Evolutionary conservation across 2,888 invertebrate genomes (phyloP).

Genomic region (Drymonia ruficornis): DNA sequence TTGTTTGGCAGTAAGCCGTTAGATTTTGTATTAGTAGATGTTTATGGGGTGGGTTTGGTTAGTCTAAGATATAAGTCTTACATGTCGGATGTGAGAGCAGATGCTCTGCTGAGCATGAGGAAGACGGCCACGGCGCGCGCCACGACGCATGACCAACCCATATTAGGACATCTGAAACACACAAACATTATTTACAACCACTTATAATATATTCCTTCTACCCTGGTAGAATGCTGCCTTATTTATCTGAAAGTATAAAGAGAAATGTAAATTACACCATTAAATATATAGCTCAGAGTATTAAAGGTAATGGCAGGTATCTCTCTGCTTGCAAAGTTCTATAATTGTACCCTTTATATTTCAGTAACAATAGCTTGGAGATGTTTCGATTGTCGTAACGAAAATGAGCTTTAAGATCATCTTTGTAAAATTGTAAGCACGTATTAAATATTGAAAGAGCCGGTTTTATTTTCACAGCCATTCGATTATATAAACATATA

Average conservation of each 20-base stretch:
- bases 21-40: too few relatives aligned
- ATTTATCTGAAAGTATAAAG: too few relatives aligned
- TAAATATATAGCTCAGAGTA: not conserved
- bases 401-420: too few relatives aligned
- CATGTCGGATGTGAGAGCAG: slow-evolving; percentile 84
- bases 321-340: not conserved
- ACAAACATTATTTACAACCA: slow-evolving; percentile 10
- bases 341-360: not conserved
- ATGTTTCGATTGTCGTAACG: too few relatives aligned
- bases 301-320: not conserved
- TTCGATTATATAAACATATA: too few relatives aligned
- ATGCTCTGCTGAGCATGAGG: slow-evolving; percentile 83
- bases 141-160: slow-evolving; percentile 95
- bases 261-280: too few relatives aligned
- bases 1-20: too few relatives aligned
- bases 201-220: not conserved
- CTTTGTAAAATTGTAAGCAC: too few relatives aligned
- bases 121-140: slow-evolving; percentile 88
- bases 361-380: too few relatives aligned
- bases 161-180: slow-evolving; percentile 94
- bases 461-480: too few relatives aligned
- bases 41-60: slow-evolving; percentile 13
- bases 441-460: too few relatives aligned
- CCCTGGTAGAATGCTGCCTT: too few relatives aligned
- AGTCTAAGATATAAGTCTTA: slow-evolving; percentile 64